These are phyloP conservation scores for Anas platyrhynchos DNA, from an alignment of 2,113 vertebrate species.

Conservation along the genomic window DNA sequence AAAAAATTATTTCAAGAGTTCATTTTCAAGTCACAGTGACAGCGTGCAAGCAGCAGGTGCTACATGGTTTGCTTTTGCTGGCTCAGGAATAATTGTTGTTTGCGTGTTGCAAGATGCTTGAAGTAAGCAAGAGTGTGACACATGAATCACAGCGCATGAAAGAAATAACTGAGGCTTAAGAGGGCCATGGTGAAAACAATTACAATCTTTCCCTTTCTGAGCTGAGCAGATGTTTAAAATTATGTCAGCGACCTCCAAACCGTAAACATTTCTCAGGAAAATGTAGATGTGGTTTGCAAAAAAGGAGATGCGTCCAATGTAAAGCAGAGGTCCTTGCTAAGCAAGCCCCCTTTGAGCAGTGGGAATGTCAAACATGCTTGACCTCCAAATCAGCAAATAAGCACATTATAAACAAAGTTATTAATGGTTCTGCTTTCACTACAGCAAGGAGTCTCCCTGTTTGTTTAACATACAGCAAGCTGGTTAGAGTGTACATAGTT, in stretches of 20 bases:
- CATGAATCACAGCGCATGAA: background rate
- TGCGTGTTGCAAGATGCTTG: background rate
- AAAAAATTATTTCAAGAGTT: background rate
- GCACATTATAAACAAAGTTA: conserved; percentile 69
- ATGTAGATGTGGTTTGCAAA: conserved; percentile 29
- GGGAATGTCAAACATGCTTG: conserved; percentile 74
- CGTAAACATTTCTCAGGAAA: conserved; percentile 69
- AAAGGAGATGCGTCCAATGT: background rate
- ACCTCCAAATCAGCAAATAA: conserved; percentile 74
- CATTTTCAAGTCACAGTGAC: background rate
- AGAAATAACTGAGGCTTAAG: background rate
- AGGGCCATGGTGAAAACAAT: conserved; percentile 36
- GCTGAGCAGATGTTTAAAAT: conserved; percentile 67
- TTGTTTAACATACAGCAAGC: conserved; percentile 59
- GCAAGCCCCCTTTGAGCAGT: conserved; percentile 21
- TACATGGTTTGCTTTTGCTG: background rate
- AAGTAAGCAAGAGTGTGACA: conserved; percentile 6
- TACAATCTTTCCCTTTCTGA: conserved; percentile 29
- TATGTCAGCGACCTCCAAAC: conserved; percentile 58
- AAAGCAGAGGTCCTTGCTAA: conserved; percentile 54
- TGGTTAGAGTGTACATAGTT: background rate
- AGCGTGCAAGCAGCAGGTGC: background rate
- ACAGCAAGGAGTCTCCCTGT: conserved; percentile 14
- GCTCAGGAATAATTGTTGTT: background rate
- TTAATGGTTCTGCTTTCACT: conserved; percentile 62